Conservation (phyloP, 2,797 vertebrate species). For the Microtus californicus region DNA sequence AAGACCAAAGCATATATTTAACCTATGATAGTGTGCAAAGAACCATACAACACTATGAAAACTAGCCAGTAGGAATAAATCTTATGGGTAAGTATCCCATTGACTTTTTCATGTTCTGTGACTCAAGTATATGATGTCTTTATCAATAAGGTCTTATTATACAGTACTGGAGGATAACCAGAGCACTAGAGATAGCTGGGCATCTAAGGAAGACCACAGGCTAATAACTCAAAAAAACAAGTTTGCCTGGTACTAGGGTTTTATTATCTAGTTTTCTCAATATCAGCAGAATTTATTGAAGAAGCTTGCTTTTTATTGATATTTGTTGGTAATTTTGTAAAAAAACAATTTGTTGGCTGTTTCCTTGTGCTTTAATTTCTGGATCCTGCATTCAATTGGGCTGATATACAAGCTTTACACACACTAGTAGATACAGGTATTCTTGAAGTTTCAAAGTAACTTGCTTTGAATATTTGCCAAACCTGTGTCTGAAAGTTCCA, state of each 20-base stretch:
- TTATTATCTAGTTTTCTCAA: neutral
- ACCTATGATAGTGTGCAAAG: neutral
- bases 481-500: accelerated
- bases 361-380: neutral
- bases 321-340: neutral
- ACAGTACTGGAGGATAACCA: neutral
- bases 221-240: neutral
- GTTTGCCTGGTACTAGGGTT: neutral
- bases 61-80: neutral
- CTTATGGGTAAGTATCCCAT: neutral
- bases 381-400: neutral
- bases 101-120: neutral
- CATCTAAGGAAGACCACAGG: neutral
- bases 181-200: neutral
- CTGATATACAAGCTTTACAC: too few species aligned
- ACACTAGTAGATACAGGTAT: neutral
- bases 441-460: neutral
- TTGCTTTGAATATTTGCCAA: neutral
- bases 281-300: neutral
- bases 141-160: neutral
- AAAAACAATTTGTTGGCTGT: neutral
- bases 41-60: neutral
- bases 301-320: neutral
- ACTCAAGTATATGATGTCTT: neutral
- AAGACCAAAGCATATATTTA: neutral